Evolutionary conservation across 2,797 vertebrate species (phyloP).

Genomic region (Notolabrus celidotus): DNA sequence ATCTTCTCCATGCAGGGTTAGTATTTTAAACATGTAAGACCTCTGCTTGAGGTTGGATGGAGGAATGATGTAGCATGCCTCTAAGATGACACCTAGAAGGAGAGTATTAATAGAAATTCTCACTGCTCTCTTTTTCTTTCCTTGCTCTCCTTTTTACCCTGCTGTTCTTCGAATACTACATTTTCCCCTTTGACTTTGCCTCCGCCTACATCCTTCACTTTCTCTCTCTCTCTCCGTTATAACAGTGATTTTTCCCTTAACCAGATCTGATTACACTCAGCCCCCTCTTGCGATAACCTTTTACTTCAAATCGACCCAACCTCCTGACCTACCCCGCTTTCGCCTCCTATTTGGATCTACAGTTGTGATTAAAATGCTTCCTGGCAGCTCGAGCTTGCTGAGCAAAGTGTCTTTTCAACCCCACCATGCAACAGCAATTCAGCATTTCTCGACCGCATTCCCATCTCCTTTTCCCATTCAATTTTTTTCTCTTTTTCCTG

Average conservation of each 20-base stretch:
- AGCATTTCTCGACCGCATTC: conserved; percentile 67
- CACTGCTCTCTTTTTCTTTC: neutral
- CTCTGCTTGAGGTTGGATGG: conserved; percentile 24
- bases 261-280: conserved; percentile 75
- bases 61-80: conserved; percentile 28
- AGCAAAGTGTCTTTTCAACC: conserved; percentile 72
- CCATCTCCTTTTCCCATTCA: conserved; percentile 50
- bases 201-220: conserved; percentile 42
- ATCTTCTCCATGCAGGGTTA: conserved; percentile 1
- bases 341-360: conserved; percentile 79
- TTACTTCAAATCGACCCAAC: conserved; percentile 80
- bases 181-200: conserved; percentile 52
- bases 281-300: conserved; percentile 77
- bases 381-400: conserved; percentile 75
- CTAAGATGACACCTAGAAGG: neutral
- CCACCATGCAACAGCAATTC: conserved; percentile 66
- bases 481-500: conserved; percentile 45
- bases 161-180: neutral
- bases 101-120: conserved; percentile 25
- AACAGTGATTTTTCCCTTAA: conserved; percentile 71
- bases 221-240: conserved; percentile 53
- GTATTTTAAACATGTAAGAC: conserved; percentile 25
- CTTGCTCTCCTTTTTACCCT: neutral
- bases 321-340: conserved; percentile 77
- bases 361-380: conserved; percentile 81